Evolutionary conservation across 2,113 vertebrate genomes (phyloP).

Genomic region (Spheniscus mendiculus): DNA sequence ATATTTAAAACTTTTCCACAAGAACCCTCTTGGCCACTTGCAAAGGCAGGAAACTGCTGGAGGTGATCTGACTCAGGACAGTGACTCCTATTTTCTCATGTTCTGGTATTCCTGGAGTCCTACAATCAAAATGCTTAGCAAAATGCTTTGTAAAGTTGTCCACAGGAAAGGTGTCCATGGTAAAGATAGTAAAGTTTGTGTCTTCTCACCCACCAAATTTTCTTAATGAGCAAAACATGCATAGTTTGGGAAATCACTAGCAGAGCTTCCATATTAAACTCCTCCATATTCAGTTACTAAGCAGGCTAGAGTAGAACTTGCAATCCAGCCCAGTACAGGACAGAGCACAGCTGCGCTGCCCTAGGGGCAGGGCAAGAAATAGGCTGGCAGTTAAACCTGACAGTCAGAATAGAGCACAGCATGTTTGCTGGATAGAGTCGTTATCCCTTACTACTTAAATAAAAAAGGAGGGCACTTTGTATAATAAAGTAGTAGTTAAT

Average conservation of each 20-base stretch:
- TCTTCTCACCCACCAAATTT: background rate
- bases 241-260: background rate
- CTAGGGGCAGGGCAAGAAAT: background rate
- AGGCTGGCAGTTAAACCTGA: background rate
- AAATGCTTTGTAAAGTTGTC: background rate
- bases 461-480: background rate
- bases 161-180: background rate
- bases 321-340: background rate
- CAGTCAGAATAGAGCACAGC: background rate
- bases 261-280: background rate
- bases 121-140: background rate
- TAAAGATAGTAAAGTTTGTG: background rate
- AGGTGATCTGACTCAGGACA: background rate
- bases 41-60: background rate
- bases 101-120: background rate
- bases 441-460: background rate
- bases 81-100: background rate
- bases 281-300: background rate
- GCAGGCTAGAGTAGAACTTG: background rate
- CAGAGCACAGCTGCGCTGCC: background rate
- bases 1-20: background rate
- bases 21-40: background rate
- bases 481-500: background rate
- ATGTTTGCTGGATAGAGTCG: background rate
- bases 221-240: background rate